phyloP scores from a whole-genome alignment of 2,888 invertebrate species.

The Netelia virgata region DNA sequence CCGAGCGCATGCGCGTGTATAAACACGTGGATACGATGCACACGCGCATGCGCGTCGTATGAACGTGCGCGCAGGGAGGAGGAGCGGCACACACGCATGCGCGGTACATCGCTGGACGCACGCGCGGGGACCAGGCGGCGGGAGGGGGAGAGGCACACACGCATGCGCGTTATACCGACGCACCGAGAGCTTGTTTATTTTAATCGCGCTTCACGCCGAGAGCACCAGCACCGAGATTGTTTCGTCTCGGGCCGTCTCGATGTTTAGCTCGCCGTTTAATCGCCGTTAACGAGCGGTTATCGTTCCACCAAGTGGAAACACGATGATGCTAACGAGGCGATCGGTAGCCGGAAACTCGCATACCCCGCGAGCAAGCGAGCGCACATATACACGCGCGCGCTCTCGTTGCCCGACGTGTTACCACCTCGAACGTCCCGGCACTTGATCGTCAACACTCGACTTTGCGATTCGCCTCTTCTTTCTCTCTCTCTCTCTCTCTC shows the following conservation, averaged over 20 bases:
- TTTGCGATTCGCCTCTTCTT: conserved; percentile 60
- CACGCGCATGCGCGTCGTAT: neutral
- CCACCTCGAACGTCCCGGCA: conserved; percentile 9
- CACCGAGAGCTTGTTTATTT: conserved; percentile 76
- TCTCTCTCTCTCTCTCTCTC: conserved; percentile 33
- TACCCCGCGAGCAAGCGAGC: conserved; percentile 3
- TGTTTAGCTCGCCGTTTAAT: conserved; percentile 82
- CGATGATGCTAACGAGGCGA: conserved; percentile 80
- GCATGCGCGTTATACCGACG: conserved; percentile 17
- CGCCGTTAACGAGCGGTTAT: conserved; percentile 82
- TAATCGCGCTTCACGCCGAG: conserved; percentile 76
- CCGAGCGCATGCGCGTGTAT: conserved; percentile 46
- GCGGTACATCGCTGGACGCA: neutral
- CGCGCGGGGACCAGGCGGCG: neutral
- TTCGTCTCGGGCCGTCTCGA: conserved; percentile 81
- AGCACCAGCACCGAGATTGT: conserved; percentile 77
- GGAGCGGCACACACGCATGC: conserved; percentile 22
- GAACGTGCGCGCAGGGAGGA: neutral
- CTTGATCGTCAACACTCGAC: conserved; percentile 53
- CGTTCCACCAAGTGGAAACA: conserved; percentile 81
- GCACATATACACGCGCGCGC: conserved; percentile 36
- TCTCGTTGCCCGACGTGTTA: conserved; percentile 70
- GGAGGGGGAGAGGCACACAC: conserved; percentile 1
- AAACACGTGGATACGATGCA: neutral
- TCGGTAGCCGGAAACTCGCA: conserved; percentile 77